Conservation (phyloP, 2,888 invertebrate genomes). For the Orthosia incerta region DNA sequence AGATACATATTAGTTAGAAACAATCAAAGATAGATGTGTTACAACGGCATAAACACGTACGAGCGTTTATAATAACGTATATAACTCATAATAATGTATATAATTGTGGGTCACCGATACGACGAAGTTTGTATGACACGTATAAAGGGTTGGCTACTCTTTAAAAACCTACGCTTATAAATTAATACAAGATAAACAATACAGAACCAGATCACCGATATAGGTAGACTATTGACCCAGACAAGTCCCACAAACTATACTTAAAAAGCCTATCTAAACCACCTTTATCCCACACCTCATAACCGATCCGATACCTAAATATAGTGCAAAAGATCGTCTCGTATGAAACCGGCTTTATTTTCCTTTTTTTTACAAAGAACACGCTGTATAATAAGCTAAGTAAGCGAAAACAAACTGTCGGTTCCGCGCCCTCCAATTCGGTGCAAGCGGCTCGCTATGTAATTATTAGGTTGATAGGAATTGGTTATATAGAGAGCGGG, state of each 20-base stretch:
- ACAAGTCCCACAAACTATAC: slow-evolving; percentile 35
- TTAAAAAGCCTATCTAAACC: slow-evolving; percentile 49
- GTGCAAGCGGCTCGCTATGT: slow-evolving; percentile 71
- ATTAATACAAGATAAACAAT: slow-evolving; percentile 14
- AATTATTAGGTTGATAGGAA: slow-evolving; percentile 74
- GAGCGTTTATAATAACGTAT: no score
- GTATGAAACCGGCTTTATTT: slow-evolving; percentile 53
- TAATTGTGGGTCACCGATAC: no score
- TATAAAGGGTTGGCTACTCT: no score
- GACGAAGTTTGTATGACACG: no score
- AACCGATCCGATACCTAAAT: slow-evolving; percentile 56
- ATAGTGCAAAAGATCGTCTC: slow-evolving; percentile 56
- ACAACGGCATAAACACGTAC: no score
- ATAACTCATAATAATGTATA: no score
- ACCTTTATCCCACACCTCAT: slow-evolving; percentile 47
- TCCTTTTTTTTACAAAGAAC: slow-evolving; percentile 45
- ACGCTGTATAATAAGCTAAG: slow-evolving; percentile 57
- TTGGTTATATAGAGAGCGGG: slow-evolving; percentile 47
- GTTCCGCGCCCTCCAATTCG: slow-evolving; percentile 77
- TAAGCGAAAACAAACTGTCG: slow-evolving; percentile 79
- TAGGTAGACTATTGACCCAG: not conserved
- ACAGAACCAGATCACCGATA: slow-evolving; percentile 13
- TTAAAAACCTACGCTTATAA: slow-evolving; percentile 12
- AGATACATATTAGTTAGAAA: no score
- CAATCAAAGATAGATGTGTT: no score